Conservation (phyloP, 2,797 vertebrate species). For the Diglossa cyanea region DNA sequence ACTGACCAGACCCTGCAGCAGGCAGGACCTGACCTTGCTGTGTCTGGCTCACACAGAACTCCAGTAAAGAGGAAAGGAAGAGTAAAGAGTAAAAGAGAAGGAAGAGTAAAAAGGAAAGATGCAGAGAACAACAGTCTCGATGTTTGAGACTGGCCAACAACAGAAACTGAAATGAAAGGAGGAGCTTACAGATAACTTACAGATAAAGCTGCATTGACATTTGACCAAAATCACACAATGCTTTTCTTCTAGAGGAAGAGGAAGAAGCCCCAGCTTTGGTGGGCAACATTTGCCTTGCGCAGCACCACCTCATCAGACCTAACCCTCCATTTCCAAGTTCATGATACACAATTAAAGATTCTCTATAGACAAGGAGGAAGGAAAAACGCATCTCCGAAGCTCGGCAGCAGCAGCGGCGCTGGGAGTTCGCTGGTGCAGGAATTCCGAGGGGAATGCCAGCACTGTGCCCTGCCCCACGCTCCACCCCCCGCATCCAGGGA, state of each 20-base stretch:
- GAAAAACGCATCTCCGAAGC: rapidly evolving
- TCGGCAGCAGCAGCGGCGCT: background rate
- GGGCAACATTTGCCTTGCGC: background rate
- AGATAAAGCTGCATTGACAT: rapidly evolving
- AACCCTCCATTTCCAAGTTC: background rate
- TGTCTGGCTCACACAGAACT: background rate
- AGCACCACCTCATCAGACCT: background rate
- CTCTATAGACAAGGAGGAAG: rapidly evolving
- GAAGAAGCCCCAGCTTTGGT: background rate
- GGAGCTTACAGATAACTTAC: background rate
- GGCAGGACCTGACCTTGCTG: background rate
- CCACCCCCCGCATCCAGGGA: background rate
- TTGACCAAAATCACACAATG: rapidly evolving
- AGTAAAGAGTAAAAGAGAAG: background rate
- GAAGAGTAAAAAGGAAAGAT: background rate
- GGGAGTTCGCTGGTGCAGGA: background rate
- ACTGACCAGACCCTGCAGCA: background rate
- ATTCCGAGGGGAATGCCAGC: background rate
- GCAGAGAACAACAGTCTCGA: rapidly evolving
- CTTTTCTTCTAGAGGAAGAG: background rate
- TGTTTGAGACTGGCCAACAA: no score
- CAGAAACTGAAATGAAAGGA: background rate
- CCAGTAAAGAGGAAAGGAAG: background rate
- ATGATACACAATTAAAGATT: rapidly evolving
- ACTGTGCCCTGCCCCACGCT: background rate